phyloP scores from a whole-genome alignment of 2,888 invertebrate species.

The Melolontha melolontha region DNA sequence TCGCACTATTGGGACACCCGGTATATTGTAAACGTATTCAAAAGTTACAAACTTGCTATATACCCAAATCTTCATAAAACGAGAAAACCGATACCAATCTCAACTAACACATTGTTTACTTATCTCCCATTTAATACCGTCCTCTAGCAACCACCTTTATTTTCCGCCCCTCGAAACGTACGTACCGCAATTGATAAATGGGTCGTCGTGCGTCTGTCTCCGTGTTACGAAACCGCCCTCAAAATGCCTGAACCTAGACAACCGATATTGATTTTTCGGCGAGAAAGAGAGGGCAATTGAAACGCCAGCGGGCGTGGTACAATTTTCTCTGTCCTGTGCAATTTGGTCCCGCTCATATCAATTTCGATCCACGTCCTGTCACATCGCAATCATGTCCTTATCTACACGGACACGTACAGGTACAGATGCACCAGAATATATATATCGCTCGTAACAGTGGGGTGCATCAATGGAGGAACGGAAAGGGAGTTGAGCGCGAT shows the following conservation, averaged over 20 bases:
- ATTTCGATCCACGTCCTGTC: too few species aligned
- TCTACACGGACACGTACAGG: too few species aligned
- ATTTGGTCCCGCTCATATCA: neutral
- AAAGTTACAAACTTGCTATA: too few species aligned
- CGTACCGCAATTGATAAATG: conserved; percentile 47
- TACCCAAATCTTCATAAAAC: neutral
- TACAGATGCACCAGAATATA: too few species aligned
- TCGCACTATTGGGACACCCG: too few species aligned
- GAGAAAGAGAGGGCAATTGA: too few species aligned
- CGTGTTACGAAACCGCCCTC: neutral
- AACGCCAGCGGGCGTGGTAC: conserved; percentile 48
- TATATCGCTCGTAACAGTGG: too few species aligned
- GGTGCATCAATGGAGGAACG: too few species aligned
- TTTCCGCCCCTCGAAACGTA: neutral
- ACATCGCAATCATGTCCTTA: neutral
- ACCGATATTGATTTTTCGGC: conserved; percentile 53
- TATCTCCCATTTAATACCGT: too few species aligned
- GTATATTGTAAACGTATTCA: too few species aligned
- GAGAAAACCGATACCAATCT: conserved; percentile 8
- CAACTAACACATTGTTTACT: too few species aligned
- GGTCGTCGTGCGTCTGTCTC: conserved; percentile 42
- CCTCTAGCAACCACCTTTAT: neutral
- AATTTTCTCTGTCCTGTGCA: conserved; percentile 3
- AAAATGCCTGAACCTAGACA: conserved; percentile 53
- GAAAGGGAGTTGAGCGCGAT: too few species aligned